Evolutionary conservation across 2,888 invertebrate genomes (phyloP), one percentile per base, ranked within the genome.

Genomic region (Mesorhabditis belari): DNA sequence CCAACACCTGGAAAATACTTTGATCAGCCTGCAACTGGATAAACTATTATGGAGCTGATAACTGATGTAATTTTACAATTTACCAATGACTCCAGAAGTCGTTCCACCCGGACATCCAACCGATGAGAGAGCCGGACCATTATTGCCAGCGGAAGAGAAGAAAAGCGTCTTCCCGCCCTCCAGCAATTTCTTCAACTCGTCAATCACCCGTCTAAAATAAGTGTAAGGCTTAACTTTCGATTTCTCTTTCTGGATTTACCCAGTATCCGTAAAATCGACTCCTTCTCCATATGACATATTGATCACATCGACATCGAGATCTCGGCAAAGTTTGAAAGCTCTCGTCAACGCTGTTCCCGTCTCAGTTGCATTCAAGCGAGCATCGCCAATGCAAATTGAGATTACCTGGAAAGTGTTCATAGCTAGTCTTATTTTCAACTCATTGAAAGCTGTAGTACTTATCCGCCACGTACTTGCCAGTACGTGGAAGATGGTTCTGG

Each of bases 271-370:
- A 89, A 92, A 92, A 82, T 92, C 90, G 0, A 91, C 88, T 76
- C 90, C 91, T 83, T 96, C 96, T 0, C 96, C 96, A 77, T 95
- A 98, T 80, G 94, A 95, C 91, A 93, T 95, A 82, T 98, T 98
- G 71, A 96, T 90, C 0, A 96, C 88, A 81, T 96, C 90, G 57
- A 84, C 83, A 62, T 82, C 82, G 55, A 81, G 71, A 58, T 85
- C 83, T 56, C 84, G 83, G 25, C 83, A 83, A 64, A 82, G 80
- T 53, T 84, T 82, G 77, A 85, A 83, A 6, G 94, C 94, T 66
- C 96, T 85, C 1, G 92, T 89, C 4, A 98, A 82, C 12, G 92
- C 90, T 0, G 92, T 89, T 19, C 95, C 95, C 0, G 96, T 96
- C 85, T 98, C 96, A 95, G 95, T 96, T 2, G 92, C 88, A 1